Evolutionary conservation across 1,140 invertebrate species (phyloP).

Genomic region (Drosophila novamexicana): DNA sequence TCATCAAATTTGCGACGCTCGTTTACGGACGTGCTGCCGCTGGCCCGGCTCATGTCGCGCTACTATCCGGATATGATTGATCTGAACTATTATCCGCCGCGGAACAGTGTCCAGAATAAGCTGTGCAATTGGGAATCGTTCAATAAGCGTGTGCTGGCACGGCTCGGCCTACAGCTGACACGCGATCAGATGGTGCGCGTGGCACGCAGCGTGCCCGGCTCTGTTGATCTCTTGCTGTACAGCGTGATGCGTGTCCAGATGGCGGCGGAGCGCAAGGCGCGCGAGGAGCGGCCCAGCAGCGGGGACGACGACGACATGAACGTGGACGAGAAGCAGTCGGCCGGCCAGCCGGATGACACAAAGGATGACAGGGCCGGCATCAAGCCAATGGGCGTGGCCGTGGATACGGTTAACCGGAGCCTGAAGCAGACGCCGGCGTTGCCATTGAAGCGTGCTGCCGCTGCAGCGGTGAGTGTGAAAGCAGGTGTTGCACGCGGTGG

Average conservation of each 20-base stretch:
- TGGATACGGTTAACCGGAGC: not conserved
- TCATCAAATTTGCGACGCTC: slow-evolving; percentile 34
- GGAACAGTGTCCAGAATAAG: slow-evolving; percentile 88
- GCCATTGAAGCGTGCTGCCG: not conserved
- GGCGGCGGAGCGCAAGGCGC: slow-evolving; percentile 23
- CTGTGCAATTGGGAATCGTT: slow-evolving; percentile 90
- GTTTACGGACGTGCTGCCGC: slow-evolving; percentile 87
- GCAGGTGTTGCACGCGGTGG: no score
- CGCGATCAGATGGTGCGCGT: slow-evolving; percentile 87
- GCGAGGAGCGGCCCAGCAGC: not conserved
- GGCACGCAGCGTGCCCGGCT: slow-evolving; percentile 86
- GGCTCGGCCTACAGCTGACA: slow-evolving; percentile 86
- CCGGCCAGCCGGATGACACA: not conserved
- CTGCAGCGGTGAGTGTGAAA: no score
- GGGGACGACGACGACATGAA: not conserved
- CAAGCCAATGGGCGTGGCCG: no score
- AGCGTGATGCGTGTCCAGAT: slow-evolving; percentile 67
- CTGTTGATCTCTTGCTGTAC: slow-evolving; percentile 87
- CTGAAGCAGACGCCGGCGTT: not conserved
- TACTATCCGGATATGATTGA: slow-evolving; percentile 89
- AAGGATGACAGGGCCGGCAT: no score
- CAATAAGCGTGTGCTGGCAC: slow-evolving; percentile 88
- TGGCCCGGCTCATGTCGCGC: slow-evolving; percentile 89
- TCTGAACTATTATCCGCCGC: slow-evolving; percentile 89
- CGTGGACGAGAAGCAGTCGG: not conserved